Evolutionary conservation across 2,888 invertebrate genomes (phyloP), one percentile per base, ranked within the genome.

Genomic region (Andrena bicolor): DNA sequence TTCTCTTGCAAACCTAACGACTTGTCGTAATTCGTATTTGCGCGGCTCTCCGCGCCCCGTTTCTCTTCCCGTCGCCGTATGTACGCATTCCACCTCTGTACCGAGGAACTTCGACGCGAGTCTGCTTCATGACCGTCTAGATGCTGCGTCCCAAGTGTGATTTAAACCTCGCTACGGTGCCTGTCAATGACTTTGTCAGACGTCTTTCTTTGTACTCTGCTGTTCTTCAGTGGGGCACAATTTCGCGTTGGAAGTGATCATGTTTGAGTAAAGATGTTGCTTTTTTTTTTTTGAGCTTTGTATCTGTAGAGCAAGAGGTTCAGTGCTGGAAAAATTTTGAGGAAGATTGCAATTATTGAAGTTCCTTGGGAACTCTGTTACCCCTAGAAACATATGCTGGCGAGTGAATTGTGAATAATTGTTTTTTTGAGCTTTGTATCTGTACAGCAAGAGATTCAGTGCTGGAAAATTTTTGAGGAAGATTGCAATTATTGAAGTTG

Each of bases 11-110:
- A 75, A 51, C 69, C 70, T 80, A 75, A 79, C 78, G 58, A 58
- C 60, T 30, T 23, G 68, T 41, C 58, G 53, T 79, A 74, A 65
- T 81, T 74, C 66, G 70, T 74, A 65, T 70, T 79, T 60, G 58
- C 61, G 61, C 72, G 61, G 23, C 66, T 35, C 23, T 51, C 48
- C 71, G 30, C 13, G 28, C 48, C 63, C n/a, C 41, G 49, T 35
- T 71, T 26, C 16, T 56, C 41, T 28, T 23, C 2, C 20, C 3
- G 5, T 53, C 30, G 26, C 61, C 48, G 30, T 16, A 49, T 51
- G 7, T 16, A 13, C 6, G 26, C 2, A 5, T 35, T 26, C 13
- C 20, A 7, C n/a, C 41, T 41, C 13, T 16, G 20, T 41, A 41
- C 41, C 32, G 2, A 63, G 6, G 2, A 35, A 20, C 35, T 41